These are phyloP conservation scores for Pteromalus puparum DNA, from an alignment of 1,140 invertebrate species.

Conservation along the genomic window DNA sequence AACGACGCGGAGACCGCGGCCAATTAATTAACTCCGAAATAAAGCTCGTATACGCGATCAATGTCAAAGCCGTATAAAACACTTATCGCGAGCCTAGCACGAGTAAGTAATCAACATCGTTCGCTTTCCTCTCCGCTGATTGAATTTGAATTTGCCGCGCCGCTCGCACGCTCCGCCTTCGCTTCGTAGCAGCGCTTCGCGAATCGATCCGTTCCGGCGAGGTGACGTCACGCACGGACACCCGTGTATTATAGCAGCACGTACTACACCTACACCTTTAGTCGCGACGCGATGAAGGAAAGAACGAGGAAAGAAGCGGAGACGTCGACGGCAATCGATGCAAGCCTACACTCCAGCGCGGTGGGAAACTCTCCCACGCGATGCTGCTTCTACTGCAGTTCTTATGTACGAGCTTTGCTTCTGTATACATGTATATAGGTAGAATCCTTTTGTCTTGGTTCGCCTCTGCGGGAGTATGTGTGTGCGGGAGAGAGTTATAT, in stretches of 20 bases:
- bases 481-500: background rate
- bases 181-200: background rate
- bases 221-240: constrained; percentile 20
- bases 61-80: background rate
- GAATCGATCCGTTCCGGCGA: constrained; percentile 29
- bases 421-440: background rate
- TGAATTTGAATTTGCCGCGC: constrained; percentile 38
- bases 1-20: background rate
- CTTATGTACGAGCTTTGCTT: background rate
- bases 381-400: background rate
- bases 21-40: background rate
- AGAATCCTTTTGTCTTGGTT: background rate
- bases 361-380: constrained; percentile 32
- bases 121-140: background rate
- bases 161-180: background rate
- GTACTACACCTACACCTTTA: background rate
- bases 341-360: background rate
- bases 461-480: no score
- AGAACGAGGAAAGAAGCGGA: background rate
- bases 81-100: background rate
- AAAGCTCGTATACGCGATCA: background rate
- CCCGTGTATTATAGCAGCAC: background rate
- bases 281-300: background rate
- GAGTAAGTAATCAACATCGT: background rate
- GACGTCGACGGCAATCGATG: constrained; percentile 32